Evolutionary conservation across 37 sponge, comb jelly and placozoan genomes (phyloP), one percentile per base, ranked within the genome.

Genomic region (Axinella damicornis): DNA sequence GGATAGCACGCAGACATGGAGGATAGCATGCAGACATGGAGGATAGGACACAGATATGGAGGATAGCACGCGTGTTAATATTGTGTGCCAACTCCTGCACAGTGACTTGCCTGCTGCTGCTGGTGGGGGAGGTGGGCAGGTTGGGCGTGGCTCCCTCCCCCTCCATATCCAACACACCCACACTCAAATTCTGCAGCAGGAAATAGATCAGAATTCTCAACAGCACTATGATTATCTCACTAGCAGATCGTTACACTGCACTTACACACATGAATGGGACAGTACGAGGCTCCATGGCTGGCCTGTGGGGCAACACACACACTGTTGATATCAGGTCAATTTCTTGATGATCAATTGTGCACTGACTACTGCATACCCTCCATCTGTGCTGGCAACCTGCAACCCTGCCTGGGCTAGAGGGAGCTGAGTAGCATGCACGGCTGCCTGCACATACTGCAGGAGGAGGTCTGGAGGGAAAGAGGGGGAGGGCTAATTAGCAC

Each of bases 251-350:
- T n/a, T n/a, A 62, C 64, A 62, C 18, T 24, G 28, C 31, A 73
- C 88, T 87, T 74, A 87, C 88, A 87, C 73, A 87, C 68, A 87
- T 75, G 76, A 88, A 82, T 16, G 83, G 83, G 30, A 82, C 52
- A 16, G 54, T 9, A 9, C 9, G 46, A 9, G 46, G 6, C 46
- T 46, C 46, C 46, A 46, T 9, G 4, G 46, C 46, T 46, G 46
- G 46, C 46, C 46, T 46, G 46, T 9, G 9, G 46, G 46, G 9
- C 4, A 9, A 46, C 46, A 46, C n/a, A n/a, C n/a, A n/a, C n/a
- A n/a, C n/a, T n/a, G n/a, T n/a, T n/a, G 46, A 12, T 12, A 46
- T 46, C 46, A 9, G 46, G 46, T 46, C 46, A 46, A 4, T 46
- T 46, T 12, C 46, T 12, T 9, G 46, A 46, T 9, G 9, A 12